These are phyloP conservation scores for Procambarus clarkii DNA, from an alignment of 1,140 invertebrate species.

Conservation along the genomic window DNA sequence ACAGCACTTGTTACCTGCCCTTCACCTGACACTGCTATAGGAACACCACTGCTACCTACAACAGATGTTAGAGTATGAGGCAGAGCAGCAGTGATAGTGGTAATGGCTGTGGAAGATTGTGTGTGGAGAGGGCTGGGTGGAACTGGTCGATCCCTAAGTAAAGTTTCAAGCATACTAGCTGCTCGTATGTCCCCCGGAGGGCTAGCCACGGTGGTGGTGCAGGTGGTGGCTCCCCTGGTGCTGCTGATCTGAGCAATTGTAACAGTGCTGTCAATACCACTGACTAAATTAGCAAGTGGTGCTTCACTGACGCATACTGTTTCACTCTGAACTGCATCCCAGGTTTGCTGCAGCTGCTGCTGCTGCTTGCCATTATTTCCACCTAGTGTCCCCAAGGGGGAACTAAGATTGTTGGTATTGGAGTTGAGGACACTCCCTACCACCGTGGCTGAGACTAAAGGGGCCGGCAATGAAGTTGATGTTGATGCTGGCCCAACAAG, in stretches of 20 bases:
- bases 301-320: slow-evolving; percentile 2
- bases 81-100: slow-evolving; percentile 48
- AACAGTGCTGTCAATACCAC: slow-evolving; percentile 47
- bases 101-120: slow-evolving; percentile 52
- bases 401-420: slow-evolving; percentile 49
- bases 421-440: slow-evolving; percentile 69
- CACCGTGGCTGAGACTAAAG: slow-evolving; percentile 73
- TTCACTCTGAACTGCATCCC: slow-evolving; percentile 53
- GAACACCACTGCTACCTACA: slow-evolving; percentile 35
- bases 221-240: slow-evolving; percentile 60
- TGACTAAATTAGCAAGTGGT: slow-evolving; percentile 18
- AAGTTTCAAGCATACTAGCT: slow-evolving; percentile 72
- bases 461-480: slow-evolving; percentile 58
- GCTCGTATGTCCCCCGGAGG: slow-evolving; percentile 67
- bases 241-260: slow-evolving; percentile 47
- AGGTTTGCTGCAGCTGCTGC: slow-evolving; percentile 51
- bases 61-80: slow-evolving; percentile 51
- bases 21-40: slow-evolving; percentile 40
- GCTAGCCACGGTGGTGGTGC: slow-evolving; percentile 72
- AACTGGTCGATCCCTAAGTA: slow-evolving; percentile 70
- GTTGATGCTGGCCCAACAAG: slow-evolving; percentile 18
- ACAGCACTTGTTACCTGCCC: slow-evolving; percentile 54
- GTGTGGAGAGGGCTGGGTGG: slow-evolving; percentile 56
- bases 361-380: slow-evolving; percentile 61
- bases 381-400: slow-evolving; percentile 71